A percentile compares a stretch with the other conserved stretches of the same genome.
Conservation (phyloP, 2,888 invertebrate species). For the Tanytarsus gracilentus region DNA sequence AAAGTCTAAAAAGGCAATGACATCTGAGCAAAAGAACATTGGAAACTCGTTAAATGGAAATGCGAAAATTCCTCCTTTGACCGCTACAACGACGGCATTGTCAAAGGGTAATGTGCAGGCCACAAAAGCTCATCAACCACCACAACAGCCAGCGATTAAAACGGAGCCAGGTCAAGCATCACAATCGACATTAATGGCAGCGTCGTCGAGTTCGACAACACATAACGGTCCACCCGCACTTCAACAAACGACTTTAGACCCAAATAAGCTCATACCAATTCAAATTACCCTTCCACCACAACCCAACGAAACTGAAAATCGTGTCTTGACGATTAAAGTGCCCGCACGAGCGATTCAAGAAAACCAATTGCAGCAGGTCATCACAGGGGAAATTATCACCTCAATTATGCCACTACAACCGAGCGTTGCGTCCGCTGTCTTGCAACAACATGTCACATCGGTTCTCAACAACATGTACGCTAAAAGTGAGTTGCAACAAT, state of each 20-base stretch:
- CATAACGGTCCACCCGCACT: slow-evolving; percentile 37
- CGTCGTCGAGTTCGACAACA: slow-evolving; percentile 31
- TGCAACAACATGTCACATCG: slow-evolving; percentile 84
- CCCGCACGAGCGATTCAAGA: slow-evolving; percentile 76
- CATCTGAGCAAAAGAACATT: slow-evolving; percentile 31
- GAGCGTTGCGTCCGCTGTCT: slow-evolving; percentile 65
- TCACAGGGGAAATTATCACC: slow-evolving; percentile 80
- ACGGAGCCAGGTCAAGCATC: slow-evolving; percentile 32
- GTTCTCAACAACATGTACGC: slow-evolving; percentile 35
- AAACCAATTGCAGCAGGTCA: slow-evolving; percentile 56
- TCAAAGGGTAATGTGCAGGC: slow-evolving; percentile 31
- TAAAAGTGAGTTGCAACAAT: slow-evolving; percentile 11
- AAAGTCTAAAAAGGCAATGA: slow-evolving; percentile 38
- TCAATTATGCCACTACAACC: slow-evolving; percentile 83
- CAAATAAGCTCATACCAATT: slow-evolving; percentile 50
- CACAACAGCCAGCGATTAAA: slow-evolving; percentile 23
- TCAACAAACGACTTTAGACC: slow-evolving; percentile 44
- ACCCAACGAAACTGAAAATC: slow-evolving; percentile 58
- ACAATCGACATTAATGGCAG: slow-evolving; percentile 30
- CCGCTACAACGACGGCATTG: slow-evolving; percentile 33
- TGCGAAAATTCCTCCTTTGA: slow-evolving; percentile 28
- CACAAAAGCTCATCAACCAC: neutral
- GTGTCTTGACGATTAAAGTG: slow-evolving; percentile 81
- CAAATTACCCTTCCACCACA: slow-evolving; percentile 74
- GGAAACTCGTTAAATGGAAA: slow-evolving; percentile 10